Base-by-base conservation (phyloP, 2,888 invertebrate species). In the Sinohyriopsis cumingii region DNA sequence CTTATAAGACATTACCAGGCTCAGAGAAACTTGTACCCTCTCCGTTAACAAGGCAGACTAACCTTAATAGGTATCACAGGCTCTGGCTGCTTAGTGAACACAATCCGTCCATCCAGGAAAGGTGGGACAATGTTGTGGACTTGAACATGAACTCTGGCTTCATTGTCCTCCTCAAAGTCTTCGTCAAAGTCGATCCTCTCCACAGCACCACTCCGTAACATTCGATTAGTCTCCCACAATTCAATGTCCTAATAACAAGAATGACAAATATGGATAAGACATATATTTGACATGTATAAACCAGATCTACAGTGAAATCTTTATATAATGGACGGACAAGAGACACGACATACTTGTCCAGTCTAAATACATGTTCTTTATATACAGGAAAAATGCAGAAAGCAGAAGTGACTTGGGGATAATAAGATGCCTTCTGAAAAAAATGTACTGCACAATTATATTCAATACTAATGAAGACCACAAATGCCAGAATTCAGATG, bases 121-220 rank as follows among this genome's bases (percentile, higher is more conserved):
- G 99, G 99, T 0, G 99, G 99, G 12, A 99, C 96, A 71, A 99
- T 97, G 88, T 99, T 99, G 90, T 98, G 98, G 0, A 99, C 99
- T 12, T 99, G 91, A 24, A 99, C 91, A 91, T 99, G 98, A 0
- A 99, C 98, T 60, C 98, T 92, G 75, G 97, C 97, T 71, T 97
- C 94, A 61, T 94, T 95, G 89, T 98, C 97, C 90, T 99, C 99
- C 65, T 91, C 91, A 88, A 96, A 94, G 89, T 98, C 98, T 82
- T 96, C 96, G 88, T 90, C 88, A 70, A 82, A 88, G 63, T 88
- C 84, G 0, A 96, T 93, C 53, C 95, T 94, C 87, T 95, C 95
- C 0, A 98, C 97, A 0, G 98, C 98, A 24, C 99, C 92, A 72
- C 91, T 91, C 9, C 98, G 95, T 45, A 98, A 92, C 96, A 99